Conservation (phyloP, 2,888 invertebrate genomes). For the Boloria euphrosyne region DNA sequence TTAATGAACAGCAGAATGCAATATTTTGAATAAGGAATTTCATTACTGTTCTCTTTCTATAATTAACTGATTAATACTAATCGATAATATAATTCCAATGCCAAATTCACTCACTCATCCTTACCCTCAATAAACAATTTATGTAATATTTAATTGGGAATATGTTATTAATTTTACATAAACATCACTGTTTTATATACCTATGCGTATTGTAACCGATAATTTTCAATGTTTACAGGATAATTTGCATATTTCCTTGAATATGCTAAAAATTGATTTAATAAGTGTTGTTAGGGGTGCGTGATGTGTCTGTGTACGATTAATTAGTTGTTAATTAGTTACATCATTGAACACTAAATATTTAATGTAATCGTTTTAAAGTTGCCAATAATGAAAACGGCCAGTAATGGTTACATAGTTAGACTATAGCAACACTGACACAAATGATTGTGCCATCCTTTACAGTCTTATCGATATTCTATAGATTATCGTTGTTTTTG, state of each 20-base stretch:
- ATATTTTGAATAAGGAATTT: conserved; percentile 1
- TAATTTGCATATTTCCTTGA: conserved; percentile 15
- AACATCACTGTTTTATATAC: too few relatives aligned
- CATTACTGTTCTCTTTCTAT: conserved; percentile 16
- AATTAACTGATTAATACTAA: conserved; percentile 23
- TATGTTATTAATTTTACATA: too few relatives aligned
- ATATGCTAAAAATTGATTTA: conserved; percentile 33
- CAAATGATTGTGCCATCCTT: conserved; percentile 68
- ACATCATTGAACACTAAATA: conserved; percentile 44
- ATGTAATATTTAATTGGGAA: too few relatives aligned
- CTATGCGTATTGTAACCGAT: too few relatives aligned
- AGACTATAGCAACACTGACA: conserved; percentile 53
- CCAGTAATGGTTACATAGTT: conserved; percentile 59
- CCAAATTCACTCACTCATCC: too few relatives aligned
- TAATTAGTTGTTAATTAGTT: conserved; percentile 50
- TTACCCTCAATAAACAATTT: too few relatives aligned
- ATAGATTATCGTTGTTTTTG: conserved; percentile 41
- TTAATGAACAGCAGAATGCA: conserved; percentile 6
- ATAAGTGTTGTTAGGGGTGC: conserved; percentile 39
- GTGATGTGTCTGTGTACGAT: conserved; percentile 47
- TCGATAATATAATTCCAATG: conserved; percentile 28
- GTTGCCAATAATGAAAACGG: conserved; percentile 62
- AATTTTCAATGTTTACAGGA: conserved; percentile 19
- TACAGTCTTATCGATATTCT: conserved; percentile 38
- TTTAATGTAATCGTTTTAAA: conserved; percentile 45